A percentile compares a stretch with the other conserved stretches of the same genome.
Conservation (phyloP, 1,140 invertebrate genomes). For the Cryptotermes secundus region DNA sequence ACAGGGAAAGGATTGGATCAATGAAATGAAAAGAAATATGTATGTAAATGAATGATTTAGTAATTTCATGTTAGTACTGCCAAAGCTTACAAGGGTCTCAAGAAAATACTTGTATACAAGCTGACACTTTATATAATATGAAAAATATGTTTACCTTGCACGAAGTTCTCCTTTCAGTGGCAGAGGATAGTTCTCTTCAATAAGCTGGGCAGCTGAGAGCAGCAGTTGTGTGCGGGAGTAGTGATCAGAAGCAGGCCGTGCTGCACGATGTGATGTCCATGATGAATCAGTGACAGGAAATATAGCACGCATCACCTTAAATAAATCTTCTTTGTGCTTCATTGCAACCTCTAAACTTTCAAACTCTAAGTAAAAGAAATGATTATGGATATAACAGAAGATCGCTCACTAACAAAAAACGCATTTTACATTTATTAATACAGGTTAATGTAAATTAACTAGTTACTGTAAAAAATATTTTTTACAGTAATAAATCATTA, state of each 20-base stretch:
- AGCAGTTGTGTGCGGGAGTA: slow-evolving; percentile 78
- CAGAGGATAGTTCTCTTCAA: slow-evolving; percentile 85
- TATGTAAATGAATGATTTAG: not conserved
- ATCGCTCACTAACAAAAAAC: too few species aligned
- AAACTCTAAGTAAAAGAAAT: slow-evolving; percentile 48
- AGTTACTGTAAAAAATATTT: too few species aligned
- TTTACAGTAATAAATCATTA: too few species aligned
- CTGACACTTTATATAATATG: too few species aligned
- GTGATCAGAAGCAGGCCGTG: slow-evolving; percentile 59
- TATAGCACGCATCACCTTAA: slow-evolving; percentile 63
- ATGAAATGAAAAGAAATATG: too few species aligned
- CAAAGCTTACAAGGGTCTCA: not conserved
- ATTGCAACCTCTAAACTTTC: slow-evolving; percentile 67
- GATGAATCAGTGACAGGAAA: slow-evolving; percentile 58
- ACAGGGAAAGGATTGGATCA: too few species aligned
- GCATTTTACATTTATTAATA: too few species aligned
- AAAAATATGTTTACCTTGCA: slow-evolving; percentile 28
- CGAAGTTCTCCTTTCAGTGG: slow-evolving; percentile 61
- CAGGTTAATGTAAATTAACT: too few species aligned
- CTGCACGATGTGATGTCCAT: slow-evolving; percentile 35
- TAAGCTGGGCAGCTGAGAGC: slow-evolving; percentile 77
- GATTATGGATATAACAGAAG: too few species aligned
- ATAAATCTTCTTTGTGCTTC: slow-evolving; percentile 62
- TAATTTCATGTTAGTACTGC: too few species aligned
- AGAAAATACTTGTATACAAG: too few species aligned